Base-by-base conservation (phyloP, 2,888 invertebrate species). In the Eilema griseolum region DNA sequence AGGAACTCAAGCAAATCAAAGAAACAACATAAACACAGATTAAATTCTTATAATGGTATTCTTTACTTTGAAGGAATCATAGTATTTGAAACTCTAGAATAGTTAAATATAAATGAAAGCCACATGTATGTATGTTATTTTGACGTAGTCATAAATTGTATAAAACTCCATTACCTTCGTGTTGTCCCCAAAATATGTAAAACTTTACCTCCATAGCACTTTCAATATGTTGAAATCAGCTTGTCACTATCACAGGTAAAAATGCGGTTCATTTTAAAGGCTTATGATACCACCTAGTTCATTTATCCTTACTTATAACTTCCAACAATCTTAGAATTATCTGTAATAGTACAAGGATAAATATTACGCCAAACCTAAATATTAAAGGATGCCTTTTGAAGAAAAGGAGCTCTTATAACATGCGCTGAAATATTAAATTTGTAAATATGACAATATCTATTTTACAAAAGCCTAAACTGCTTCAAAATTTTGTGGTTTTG, bases 231-330 rank as follows among this genome's bases (percentile, higher is more conserved):
- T 82, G 75, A 74, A 78, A 75, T 71, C 77, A 70, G 85, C 87
- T 87, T 87, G 71, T 76, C 84, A 86, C 86, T 75, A 75, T 83
- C 86, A 86, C 86, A 76, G 70, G 81, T 77, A 61, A 75, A 52
- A 71, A 77, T 76, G 76, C 79, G 76, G 76, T 73, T 79, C 59
- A 33, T 33, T 52, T 31, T 57, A n/a, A 66, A 66, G 59, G 26
- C 33, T 37, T 41, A 37, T 66, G 57, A 60, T 66, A 66, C 26
- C 59, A 59, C 24, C 59, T 26, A 26, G 37, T 26, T 24, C 1
- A 3, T 63, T 46, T 23, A 41, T 59, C 16, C 41, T n/a, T 20
- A 14, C 16, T 11, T 33, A 5, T 16, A 28, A 20, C 20, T 33
- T 1, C n/a, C 1, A n/a, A n/a, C 23, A 24, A 28, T 56, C 8